These are phyloP conservation scores for Sesamia inferens DNA, from an alignment of 2,888 invertebrate genomes.

Conservation along the genomic window DNA sequence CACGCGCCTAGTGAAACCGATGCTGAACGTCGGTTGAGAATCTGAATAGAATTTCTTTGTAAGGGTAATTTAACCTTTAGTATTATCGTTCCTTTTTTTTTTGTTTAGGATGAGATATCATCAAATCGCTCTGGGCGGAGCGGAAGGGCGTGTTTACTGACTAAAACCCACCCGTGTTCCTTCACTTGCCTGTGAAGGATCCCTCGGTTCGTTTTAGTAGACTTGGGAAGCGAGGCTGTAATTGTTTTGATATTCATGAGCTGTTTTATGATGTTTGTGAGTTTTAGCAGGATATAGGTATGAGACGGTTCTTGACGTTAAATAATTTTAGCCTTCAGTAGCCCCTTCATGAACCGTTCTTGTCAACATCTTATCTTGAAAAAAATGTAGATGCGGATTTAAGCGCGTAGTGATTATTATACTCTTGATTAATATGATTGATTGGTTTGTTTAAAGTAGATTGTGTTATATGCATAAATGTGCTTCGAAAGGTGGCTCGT, in stretches of 20 bases:
- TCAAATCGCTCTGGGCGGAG: too few species aligned
- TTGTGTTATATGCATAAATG: not conserved
- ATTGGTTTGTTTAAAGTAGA: not conserved
- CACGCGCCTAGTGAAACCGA: constrained; percentile 25
- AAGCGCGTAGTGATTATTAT: not conserved
- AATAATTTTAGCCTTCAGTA: not conserved
- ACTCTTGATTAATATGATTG: too few species aligned
- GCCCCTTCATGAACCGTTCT: not conserved
- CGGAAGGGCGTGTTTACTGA: too few species aligned
- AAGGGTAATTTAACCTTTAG: constrained; percentile 12
- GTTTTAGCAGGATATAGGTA: not conserved
- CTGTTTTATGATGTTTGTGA: constrained; percentile 12
- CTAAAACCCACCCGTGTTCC: too few species aligned
- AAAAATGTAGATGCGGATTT: not conserved
- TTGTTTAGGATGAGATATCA: too few species aligned
- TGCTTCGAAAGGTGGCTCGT: not conserved
- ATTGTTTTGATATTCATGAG: constrained; percentile 31
- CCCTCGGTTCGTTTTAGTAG: constrained; percentile 9
- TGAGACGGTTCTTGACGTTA: not conserved
- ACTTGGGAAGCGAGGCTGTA: constrained; percentile 2
- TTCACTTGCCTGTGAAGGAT: too few species aligned
- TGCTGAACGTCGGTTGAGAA: constrained; percentile 28
- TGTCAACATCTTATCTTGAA: not conserved
- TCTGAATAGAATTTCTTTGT: constrained; percentile 34
- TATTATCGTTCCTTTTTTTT: constrained; percentile 12